A percentile compares a stretch with the other conserved stretches of the same genome.
These are phyloP conservation scores for Calonectris borealis DNA, from an alignment of 2,113 vertebrate genomes.

Conservation along the genomic window DNA sequence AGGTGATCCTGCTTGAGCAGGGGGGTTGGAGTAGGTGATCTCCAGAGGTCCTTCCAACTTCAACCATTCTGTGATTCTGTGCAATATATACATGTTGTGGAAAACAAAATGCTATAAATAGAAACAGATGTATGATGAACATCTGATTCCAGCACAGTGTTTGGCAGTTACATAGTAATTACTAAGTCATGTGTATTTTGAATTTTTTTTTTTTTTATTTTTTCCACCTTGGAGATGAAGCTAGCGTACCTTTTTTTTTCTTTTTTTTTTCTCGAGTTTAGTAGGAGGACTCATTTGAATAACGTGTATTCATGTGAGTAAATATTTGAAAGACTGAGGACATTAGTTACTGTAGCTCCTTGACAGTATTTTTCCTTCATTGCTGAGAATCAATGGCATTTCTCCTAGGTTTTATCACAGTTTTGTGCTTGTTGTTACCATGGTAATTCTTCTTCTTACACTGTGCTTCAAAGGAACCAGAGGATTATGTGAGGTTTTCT, in stretches of 20 bases:
- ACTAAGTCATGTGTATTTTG: neutral
- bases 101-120: neutral
- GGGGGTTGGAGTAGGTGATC: neutral
- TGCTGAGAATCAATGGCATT: slow-evolving; percentile 38
- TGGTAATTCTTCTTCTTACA: slow-evolving; percentile 56
- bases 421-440: slow-evolving; percentile 60
- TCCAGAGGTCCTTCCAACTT: neutral
- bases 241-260: neutral
- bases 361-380: slow-evolving; percentile 21
- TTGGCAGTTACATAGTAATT: neutral
- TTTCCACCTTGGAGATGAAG: neutral
- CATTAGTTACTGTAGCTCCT: neutral
- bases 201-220: neutral
- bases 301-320: neutral
- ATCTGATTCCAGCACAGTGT: neutral
- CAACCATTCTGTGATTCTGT: neutral
- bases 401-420: slow-evolving; percentile 36
- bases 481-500: slow-evolving; percentile 11
- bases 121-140: neutral
- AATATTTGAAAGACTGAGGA: neutral
- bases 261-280: neutral
- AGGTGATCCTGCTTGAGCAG: neutral
- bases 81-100: neutral
- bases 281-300: neutral
- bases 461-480: slow-evolving; percentile 24